Percentiles rank a stretch among this genome's conserved stretches.
phyloP scores from a whole-genome alignment of 1,140 invertebrate species.

The Rhagoletis pomonella region DNA sequence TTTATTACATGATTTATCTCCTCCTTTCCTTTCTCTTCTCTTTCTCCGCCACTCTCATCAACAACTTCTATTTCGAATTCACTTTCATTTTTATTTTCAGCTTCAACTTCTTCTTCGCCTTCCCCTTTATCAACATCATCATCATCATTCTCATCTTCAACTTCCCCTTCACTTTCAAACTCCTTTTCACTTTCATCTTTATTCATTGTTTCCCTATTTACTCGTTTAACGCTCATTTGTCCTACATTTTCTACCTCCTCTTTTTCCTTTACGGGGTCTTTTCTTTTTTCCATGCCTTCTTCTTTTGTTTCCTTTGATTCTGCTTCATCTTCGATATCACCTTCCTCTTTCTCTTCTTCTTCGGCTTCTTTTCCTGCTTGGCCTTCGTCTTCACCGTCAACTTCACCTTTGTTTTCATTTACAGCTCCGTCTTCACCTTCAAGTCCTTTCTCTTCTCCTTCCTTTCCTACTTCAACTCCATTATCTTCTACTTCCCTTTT shows the following conservation, averaged over 20 bases:
- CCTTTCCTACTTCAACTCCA: neutral
- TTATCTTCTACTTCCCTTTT: neutral
- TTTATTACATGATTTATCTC: neutral
- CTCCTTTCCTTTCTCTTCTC: neutral
- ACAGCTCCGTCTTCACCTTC: neutral
- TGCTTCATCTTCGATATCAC: neutral
- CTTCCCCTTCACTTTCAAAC: neutral
- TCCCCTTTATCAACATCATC: neutral
- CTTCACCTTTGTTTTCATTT: neutral
- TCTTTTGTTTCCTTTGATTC: neutral
- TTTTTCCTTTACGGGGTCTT: too few species aligned
- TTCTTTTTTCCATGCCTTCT: too few species aligned
- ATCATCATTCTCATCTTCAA: neutral
- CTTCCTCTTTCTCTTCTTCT: neutral
- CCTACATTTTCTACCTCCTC: too few species aligned
- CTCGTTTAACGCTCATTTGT: too few species aligned
- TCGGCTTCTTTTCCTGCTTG: neutral
- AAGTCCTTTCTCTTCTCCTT: neutral
- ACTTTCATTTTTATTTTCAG: neutral
- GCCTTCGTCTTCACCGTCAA: neutral
- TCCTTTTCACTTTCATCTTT: neutral
- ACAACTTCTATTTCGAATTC: neutral
- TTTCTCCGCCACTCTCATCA: neutral
- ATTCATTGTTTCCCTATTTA: too few species aligned
- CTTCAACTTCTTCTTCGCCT: conserved; percentile 28